phyloP scores from a whole-genome alignment of 35 echinoderm and acorn worm species.

The Anneissia japonica region DNA sequence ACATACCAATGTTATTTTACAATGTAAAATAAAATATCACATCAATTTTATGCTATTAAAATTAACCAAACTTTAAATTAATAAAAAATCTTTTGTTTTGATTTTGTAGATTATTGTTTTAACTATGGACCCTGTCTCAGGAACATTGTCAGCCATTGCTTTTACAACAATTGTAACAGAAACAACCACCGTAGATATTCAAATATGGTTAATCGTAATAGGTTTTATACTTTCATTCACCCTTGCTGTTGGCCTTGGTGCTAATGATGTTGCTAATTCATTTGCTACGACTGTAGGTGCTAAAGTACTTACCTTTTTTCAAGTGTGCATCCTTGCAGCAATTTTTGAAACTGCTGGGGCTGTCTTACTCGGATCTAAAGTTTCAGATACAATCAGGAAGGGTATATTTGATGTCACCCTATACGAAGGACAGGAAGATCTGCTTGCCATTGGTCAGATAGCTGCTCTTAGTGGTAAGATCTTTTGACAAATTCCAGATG shows the following conservation, averaged over 20 bases:
- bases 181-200: not conserved
- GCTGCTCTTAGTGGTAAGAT: slow-evolving; percentile 76
- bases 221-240: slow-evolving; percentile 88
- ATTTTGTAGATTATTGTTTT: no score
- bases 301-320: slow-evolving; percentile 52
- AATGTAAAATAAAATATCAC: no score
- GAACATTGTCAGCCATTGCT: no score
- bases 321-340: slow-evolving; percentile 68
- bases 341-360: slow-evolving; percentile 94
- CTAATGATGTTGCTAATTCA: slow-evolving; percentile 89
- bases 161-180: not conserved
- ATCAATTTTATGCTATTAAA: no score
- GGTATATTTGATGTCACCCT: slow-evolving; percentile 87
- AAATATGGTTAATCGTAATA: slow-evolving; percentile 63
- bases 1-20: no score
- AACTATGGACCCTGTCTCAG: no score
- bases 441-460: slow-evolving; percentile 75
- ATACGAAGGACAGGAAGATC: slow-evolving; percentile 75
- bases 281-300: slow-evolving; percentile 80
- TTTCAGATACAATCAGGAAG: slow-evolving; percentile 77
- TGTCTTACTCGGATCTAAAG: slow-evolving; percentile 83
- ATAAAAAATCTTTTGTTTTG: no score
- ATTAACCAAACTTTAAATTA: no score
- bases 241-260: slow-evolving; percentile 76
- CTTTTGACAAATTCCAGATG: not conserved